Evolutionary conservation across 2,797 vertebrate genomes (phyloP).

Genomic region (Oryzias dopingdopingensis): DNA sequence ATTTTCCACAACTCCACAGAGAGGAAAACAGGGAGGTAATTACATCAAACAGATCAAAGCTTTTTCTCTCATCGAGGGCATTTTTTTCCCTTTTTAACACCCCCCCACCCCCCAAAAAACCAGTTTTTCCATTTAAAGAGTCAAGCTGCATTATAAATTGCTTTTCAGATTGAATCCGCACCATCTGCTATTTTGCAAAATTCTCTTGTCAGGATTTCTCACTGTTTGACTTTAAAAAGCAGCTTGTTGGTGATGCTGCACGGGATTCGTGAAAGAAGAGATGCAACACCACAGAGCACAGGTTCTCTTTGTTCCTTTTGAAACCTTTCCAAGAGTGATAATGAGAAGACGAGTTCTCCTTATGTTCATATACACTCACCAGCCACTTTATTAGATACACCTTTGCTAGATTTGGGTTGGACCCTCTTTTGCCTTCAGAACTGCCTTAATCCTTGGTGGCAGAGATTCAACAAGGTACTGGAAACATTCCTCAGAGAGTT

Average conservation of each 20-base stretch:
- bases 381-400: too few species aligned
- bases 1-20: slow-evolving; percentile 40
- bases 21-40: slow-evolving; percentile 47
- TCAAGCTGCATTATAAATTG: slow-evolving; percentile 20
- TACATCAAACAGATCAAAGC: slow-evolving; percentile 29
- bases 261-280: not conserved
- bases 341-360: slow-evolving; percentile 13
- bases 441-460: too few species aligned
- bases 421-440: too few species aligned
- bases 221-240: not conserved
- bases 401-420: too few species aligned
- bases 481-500: too few species aligned
- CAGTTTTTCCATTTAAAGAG: slow-evolving; percentile 34
- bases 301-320: slow-evolving; percentile 1
- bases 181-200: slow-evolving; percentile 1
- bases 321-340: slow-evolving; percentile 22
- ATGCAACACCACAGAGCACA: not conserved
- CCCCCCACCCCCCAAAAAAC: slow-evolving; percentile 12
- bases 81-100: not conserved
- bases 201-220: slow-evolving; percentile 1
- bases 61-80: slow-evolving; percentile 17
- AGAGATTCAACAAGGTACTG: too few species aligned
- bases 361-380: slow-evolving; percentile 20
- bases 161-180: slow-evolving; percentile 16
- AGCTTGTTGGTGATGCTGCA: not conserved